Conservation (phyloP, 2,888 invertebrate genomes). For the Diarsia mendica region DNA sequence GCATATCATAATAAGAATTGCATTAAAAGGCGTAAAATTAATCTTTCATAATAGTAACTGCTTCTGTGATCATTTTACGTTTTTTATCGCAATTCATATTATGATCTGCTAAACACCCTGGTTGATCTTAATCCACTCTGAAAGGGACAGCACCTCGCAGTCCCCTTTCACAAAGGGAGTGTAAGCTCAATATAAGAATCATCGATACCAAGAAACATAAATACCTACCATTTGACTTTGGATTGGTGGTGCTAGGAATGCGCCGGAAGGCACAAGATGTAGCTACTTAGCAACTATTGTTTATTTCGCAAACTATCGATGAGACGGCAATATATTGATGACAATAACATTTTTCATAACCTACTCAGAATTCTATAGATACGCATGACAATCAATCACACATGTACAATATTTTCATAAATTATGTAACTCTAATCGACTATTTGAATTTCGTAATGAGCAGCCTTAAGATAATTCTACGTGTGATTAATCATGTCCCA, state of each 20-base stretch:
- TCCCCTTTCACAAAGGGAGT: too few species aligned
- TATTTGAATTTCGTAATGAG: conserved; percentile 52
- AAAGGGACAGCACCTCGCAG: too few species aligned
- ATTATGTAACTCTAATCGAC: conserved; percentile 50
- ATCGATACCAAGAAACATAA: background rate
- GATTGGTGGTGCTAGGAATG: background rate
- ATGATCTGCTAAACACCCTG: too few species aligned
- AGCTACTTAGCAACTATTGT: conserved; percentile 13
- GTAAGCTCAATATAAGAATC: background rate
- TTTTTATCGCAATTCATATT: too few species aligned
- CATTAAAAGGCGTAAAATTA: too few species aligned
- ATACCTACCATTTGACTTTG: conserved; percentile 8
- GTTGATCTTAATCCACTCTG: background rate
- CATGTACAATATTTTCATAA: conserved; percentile 43
- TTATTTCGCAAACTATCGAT: conserved; percentile 15
- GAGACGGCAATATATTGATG: conserved; percentile 29
- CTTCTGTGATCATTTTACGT: too few species aligned
- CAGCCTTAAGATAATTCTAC: conserved; percentile 44
- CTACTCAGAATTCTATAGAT: conserved; percentile 30
- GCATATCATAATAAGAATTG: too few species aligned
- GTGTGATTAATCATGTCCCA: conserved; percentile 61
- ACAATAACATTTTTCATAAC: conserved; percentile 46
- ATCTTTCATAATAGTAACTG: too few species aligned
- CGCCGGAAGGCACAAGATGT: conserved; percentile 20
- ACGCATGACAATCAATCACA: conserved; percentile 63